Evolutionary conservation across 1,140 invertebrate species (phyloP).

Genomic region (Cheumatopsyche charites): DNA sequence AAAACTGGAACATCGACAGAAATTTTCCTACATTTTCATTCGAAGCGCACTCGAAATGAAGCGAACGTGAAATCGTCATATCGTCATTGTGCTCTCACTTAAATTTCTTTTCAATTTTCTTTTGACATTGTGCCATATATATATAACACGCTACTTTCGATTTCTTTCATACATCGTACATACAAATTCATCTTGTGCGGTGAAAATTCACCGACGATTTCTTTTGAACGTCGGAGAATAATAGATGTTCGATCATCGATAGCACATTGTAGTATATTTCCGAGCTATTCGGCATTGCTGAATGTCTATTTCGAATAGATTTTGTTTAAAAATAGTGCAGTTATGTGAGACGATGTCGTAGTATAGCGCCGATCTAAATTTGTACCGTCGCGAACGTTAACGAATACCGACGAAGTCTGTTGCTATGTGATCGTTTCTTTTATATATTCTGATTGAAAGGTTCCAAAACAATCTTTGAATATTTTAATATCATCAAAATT

Average conservation of each 20-base stretch:
- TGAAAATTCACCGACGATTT: neutral
- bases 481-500: too few relatives aligned
- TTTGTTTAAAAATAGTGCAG: slow-evolving; percentile 29
- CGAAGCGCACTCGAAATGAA: too few relatives aligned
- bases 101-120: slow-evolving; percentile 1
- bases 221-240: too few relatives aligned
- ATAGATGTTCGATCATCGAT: too few relatives aligned
- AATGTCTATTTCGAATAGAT: slow-evolving; percentile 35
- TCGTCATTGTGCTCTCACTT: neutral
- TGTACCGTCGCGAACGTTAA: slow-evolving; percentile 4
- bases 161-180: neutral
- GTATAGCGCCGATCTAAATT: slow-evolving; percentile 11
- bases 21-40: too few relatives aligned
- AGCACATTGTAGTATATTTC: neutral
- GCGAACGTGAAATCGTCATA: too few relatives aligned
- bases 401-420: slow-evolving; percentile 18
- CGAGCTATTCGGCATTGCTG: neutral
- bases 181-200: neutral
- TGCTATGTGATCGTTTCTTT: slow-evolving; percentile 10
- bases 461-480: too few relatives aligned
- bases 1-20: too few relatives aligned
- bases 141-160: neutral
- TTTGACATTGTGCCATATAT: neutral
- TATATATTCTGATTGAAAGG: too few relatives aligned
- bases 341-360: slow-evolving; percentile 27